Conservation (phyloP, 2,888 invertebrate species). For the Chaitophorus viminalis region DNA sequence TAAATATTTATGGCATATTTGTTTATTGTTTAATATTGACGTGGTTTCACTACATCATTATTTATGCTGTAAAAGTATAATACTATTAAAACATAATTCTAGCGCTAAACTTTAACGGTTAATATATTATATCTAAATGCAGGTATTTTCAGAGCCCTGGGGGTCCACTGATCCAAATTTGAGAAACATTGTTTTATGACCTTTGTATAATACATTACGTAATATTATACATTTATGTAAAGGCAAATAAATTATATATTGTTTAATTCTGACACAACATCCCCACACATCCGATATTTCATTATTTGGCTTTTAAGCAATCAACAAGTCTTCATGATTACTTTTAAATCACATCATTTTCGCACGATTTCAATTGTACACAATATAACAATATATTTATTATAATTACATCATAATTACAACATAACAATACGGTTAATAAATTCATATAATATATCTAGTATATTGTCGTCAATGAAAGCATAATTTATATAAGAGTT, state of each 20-base stretch:
- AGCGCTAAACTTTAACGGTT: not conserved
- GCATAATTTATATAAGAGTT: not conserved
- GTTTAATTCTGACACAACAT: not conserved
- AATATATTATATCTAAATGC: not conserved
- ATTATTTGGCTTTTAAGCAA: constrained; percentile 24
- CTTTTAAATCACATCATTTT: not conserved
- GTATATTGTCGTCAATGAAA: not conserved
- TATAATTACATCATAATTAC: too few species aligned
- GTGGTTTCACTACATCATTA: not conserved
- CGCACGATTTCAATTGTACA: not conserved
- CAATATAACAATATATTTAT: not conserved
- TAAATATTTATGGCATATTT: not conserved
- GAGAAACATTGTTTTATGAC: not conserved
- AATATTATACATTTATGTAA: not conserved
- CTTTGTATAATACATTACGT: not conserved
- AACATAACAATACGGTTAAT: not conserved
- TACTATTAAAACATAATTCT: constrained; percentile 16
- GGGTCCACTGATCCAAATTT: constrained; percentile 14
- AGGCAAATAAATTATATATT: not conserved
- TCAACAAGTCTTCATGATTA: not conserved
- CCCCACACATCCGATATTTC: not conserved
- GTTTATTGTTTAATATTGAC: not conserved
- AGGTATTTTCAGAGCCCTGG: not conserved
- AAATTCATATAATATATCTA: not conserved
- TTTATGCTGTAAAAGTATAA: not conserved